These are phyloP conservation scores for Platichthys flesus DNA, from an alignment of 2,113 vertebrate genomes.

Conservation along the genomic window DNA sequence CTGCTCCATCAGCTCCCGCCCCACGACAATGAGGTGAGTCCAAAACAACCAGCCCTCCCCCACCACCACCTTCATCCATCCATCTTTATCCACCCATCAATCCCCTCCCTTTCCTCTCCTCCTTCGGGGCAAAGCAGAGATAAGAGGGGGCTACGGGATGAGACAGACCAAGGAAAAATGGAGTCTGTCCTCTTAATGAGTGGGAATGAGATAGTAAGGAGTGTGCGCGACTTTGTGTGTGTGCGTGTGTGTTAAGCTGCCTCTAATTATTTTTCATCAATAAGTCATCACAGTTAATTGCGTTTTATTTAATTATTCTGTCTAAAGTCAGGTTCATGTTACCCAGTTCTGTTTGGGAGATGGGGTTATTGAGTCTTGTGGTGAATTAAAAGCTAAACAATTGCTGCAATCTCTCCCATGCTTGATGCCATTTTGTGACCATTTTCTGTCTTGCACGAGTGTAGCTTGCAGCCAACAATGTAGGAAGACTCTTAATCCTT, in stretches of 20 bases:
- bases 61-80: constrained; percentile 13
- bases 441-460: background rate
- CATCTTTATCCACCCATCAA: constrained; percentile 8
- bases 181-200: constrained; percentile 27
- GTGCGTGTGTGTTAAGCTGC: background rate
- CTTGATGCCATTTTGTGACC: background rate
- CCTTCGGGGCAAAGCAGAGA: constrained; percentile 51
- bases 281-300: constrained; percentile 6
- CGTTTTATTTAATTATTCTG: background rate
- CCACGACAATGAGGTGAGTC: constrained; percentile 96
- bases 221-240: constrained; percentile 6
- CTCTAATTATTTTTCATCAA: constrained; percentile 19
- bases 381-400: background rate
- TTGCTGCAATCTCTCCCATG: background rate
- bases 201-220: constrained; percentile 16
- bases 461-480: background rate
- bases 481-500: background rate
- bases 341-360: background rate
- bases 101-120: background rate
- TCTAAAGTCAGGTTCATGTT: background rate
- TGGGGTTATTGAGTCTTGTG: background rate
- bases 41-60: constrained; percentile 25
- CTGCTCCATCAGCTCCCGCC: constrained; percentile 97
- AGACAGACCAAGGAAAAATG: constrained; percentile 32
- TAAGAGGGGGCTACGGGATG: constrained; percentile 34